Evolutionary conservation across 2,888 invertebrate species (phyloP).

Genomic region (Criorhina ranunculi): DNA sequence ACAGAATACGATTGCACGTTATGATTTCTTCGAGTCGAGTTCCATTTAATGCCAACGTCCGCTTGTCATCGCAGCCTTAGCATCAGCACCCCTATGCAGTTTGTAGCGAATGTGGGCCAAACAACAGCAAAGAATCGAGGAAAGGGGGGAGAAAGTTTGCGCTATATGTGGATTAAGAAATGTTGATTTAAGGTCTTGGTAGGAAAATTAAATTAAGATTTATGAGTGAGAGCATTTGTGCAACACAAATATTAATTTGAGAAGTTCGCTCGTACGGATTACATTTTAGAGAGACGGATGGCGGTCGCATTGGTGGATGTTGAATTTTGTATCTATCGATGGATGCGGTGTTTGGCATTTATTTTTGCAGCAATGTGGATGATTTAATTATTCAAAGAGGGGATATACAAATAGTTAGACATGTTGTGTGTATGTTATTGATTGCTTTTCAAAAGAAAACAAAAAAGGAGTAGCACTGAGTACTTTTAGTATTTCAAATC

Average conservation of each 20-base stretch:
- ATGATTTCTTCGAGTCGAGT: conserved; percentile 74
- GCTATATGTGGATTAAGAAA: conserved; percentile 68
- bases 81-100: conserved; percentile 63
- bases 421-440: conserved; percentile 6
- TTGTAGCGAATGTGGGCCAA: conserved; percentile 64
- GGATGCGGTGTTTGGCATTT: conserved; percentile 16
- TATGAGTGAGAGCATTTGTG: conserved; percentile 71
- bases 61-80: conserved; percentile 70
- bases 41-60: conserved; percentile 73
- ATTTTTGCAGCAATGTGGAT: conserved; percentile 17
- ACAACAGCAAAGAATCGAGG: conserved; percentile 60
- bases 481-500: no score
- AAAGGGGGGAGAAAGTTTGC: conserved; percentile 44
- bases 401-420: background rate
- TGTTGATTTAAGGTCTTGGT: conserved; percentile 76
- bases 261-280: conserved; percentile 61
- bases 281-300: conserved; percentile 39
- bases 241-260: conserved; percentile 74
- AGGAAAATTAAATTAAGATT: conserved; percentile 76
- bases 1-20: conserved; percentile 67
- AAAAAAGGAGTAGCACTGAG: no score
- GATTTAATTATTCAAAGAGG: conserved; percentile 23
- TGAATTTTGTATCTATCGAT: background rate
- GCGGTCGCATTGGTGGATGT: background rate
- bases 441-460: background rate